Base-by-base conservation (phyloP, 2,113 vertebrate species). In the Psilopogon haemacephalus region DNA sequence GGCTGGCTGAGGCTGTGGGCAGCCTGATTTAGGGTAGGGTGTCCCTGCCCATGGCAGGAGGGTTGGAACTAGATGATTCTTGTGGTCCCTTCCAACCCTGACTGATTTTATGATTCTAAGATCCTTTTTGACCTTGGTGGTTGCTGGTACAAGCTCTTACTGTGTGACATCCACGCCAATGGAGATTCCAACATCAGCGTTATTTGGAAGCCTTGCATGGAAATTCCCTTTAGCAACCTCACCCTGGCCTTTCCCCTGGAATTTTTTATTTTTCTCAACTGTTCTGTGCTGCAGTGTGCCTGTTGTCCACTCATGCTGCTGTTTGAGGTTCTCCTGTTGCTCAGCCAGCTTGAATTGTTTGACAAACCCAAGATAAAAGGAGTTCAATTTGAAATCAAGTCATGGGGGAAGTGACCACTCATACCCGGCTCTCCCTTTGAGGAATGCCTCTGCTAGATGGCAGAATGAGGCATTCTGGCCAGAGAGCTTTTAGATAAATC, bases 401-500 rank as follows among this genome's bases (percentile, higher is more conserved):
- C 33, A n/a, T 20, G 40, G 72, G 59, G 18, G 60, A 52, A 77
- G 40, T 3, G 4, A 54, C 69, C 20, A 20, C 65, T 87, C 46
- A 19, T 5, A 56, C 48, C 75, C 64, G n/a, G 48, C 55, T 81
- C 73, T 79, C 58, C 14, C 69, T 68, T 80, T 50, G 58, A 12
- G 6, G 44, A 28, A 80, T 28, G 12, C 44, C 62, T 69, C 44
- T 56, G 92, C 44, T 46, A 58, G 72, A 55, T 19, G 38, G 80
- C 63, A 89, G 46, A 84, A 56, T 5, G 30, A 75, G 48, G 59
- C 38, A 26, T 56, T 84, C 11, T 9, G 65, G 50, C 62, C 65
- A 63, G 55, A 69, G 58, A 82, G 82, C 78, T 79, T 91, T 70
- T 56, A 26, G 17, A 89, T 93, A 92, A 92, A 96, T 94, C 93